These are phyloP conservation scores for Papilio machaon DNA, from an alignment of 1,140 invertebrate genomes.

Conservation along the genomic window DNA sequence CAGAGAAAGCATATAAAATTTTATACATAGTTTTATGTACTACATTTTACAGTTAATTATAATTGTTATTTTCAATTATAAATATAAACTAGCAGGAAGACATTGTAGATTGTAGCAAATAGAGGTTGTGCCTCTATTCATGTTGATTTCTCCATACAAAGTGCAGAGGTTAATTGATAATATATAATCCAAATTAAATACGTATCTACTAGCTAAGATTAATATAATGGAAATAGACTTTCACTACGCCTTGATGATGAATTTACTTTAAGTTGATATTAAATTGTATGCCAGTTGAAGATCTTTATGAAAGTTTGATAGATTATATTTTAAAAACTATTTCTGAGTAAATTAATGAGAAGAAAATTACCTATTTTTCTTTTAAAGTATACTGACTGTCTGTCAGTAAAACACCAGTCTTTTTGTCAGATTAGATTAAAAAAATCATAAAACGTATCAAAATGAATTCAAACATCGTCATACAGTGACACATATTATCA, in stretches of 20 bases:
- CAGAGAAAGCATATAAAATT: too few relatives aligned
- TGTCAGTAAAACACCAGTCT: too few relatives aligned
- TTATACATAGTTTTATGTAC: too few relatives aligned
- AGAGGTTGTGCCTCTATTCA: neutral
- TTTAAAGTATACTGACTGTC: too few relatives aligned
- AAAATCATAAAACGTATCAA: too few relatives aligned
- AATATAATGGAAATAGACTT: constrained; percentile 8
- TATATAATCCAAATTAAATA: constrained; percentile 25
- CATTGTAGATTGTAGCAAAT: neutral
- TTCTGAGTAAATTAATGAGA: neutral
- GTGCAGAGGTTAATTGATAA: constrained; percentile 30
- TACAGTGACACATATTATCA: too few relatives aligned
- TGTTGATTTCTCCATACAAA: constrained; percentile 9
- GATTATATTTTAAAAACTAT: neutral
- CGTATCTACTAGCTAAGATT: constrained; percentile 14
- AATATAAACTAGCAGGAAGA: neutral
- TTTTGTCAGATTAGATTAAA: too few relatives aligned
- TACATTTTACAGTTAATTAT: neutral
- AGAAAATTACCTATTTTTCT: neutral
- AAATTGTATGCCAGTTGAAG: neutral
- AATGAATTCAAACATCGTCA: too few relatives aligned
- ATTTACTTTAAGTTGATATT: constrained; percentile 2
- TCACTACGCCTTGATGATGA: constrained; percentile 7
- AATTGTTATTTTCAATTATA: neutral
- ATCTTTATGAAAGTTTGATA: neutral